Evolutionary conservation across 2,113 vertebrate genomes (phyloP), one percentile per base, ranked within the genome.

Genomic region (Pterocles burchelli): DNA sequence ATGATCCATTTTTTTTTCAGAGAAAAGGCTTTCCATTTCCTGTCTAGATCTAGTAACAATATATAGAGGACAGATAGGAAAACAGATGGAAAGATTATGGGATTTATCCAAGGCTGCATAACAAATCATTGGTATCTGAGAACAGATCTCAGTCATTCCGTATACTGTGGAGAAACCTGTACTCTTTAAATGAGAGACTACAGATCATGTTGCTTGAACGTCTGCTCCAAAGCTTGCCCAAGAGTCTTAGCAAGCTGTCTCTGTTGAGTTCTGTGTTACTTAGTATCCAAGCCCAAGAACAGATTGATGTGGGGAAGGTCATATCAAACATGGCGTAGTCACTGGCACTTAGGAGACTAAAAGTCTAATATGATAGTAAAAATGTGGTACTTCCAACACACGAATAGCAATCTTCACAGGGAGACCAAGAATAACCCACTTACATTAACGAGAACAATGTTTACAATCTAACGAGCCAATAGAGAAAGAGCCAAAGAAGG

Each of bases 301-400:
- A 46, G 2, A 14, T 29, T 57, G 21, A 17, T 78, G 84, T 84
- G 55, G 19, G 8, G 49, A 62, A 80, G 13, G 55, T n/a, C 11
- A 3, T 13, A 6, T 49, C 5, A 55, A 31, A 41, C 12, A 19
- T 17, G 21, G 12, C 24, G 54, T 7, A 33, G 24, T 45, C 34
- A 33, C n/a, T 46, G 43, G 8, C 51, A 75, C 0, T 25, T 13
- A 29, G 11, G 13, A 61, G 1, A 52, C 3, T 24, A 66, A 41
- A 41, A n/a, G 9, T 59, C 19, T 38, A 41, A 10, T 43, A 43
- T 1, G 7, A 15, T 3, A 21, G 12, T 9, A 5, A 63, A 92
- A 88, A 36, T 0, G 0, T 6, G 3, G 26, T 71, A 34, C 68
- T 91, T 93, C 34, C 15, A 49, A 29, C 16, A 31, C 0, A 0